Evolutionary conservation across 2,888 invertebrate genomes (phyloP), one percentile per base, ranked within the genome.

Genomic region (Erebia epiphron): DNA sequence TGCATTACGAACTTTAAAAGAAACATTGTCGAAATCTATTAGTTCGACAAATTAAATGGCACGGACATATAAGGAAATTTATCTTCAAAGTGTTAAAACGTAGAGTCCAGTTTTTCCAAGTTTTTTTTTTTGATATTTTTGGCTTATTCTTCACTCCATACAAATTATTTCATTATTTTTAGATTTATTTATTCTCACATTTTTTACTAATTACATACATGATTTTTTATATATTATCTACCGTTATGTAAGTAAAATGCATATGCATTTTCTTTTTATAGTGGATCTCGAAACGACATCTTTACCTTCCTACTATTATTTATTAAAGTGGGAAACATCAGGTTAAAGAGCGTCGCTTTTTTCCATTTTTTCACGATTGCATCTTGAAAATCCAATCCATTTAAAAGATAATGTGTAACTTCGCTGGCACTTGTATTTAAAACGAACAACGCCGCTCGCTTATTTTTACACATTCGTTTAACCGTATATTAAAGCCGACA

Each of bases 401-500:
- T 61, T 56, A 69, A 72, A 61, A 69, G 61, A 61, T 68, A 72
- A 69, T 72, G 62, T 72, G 62, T 43, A 66, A 70, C 68, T 67
- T 69, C 60, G 56, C 65, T 69, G 65, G 65, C 68, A 67, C 65
- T 72, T 74, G 68, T 75, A 70, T 75, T 74, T 73, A 75, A 72
- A 74, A 73, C 68, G 58, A 73, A 73, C 74, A 71, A 75, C 75
- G 75, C 75, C 60, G 72, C 71, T 73, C 73, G 74, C 72, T 76
- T 80, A 81, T 83, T 85, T 85, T 84, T 83, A 82, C 80, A 82
- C 81, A 81, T 83, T 84, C 82, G 81, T 87, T 88, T 84, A 85
- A 83, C 80, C 83, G 84, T 86, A 86, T 83, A 88, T 89, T 88
- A 85, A 83, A 80, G 79, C 81, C 76, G 86, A 87, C 88, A 87